Base-by-base conservation (phyloP, 1,140 invertebrate species). In the Achatina immaculata region DNA sequence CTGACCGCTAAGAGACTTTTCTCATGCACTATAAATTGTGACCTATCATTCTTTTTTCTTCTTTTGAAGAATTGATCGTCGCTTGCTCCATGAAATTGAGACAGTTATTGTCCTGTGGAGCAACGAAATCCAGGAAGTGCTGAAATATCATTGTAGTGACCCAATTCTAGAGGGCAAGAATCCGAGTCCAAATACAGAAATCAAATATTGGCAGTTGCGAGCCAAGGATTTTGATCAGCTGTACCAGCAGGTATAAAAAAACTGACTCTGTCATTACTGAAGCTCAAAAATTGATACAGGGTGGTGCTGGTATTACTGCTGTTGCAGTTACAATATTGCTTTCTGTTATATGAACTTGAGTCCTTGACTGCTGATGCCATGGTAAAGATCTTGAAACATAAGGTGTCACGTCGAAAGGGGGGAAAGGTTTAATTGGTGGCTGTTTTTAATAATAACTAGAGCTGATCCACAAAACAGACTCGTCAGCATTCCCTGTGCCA, bases 31-130 rank as follows among this genome's bases (percentile, higher is more conserved):
- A n/a, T n/a, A n/a, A n/a, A n/a, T n/a, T n/a, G n/a, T n/a, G n/a
- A n/a, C n/a, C n/a, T n/a, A n/a, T n/a, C n/a, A n/a, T n/a, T n/a
- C n/a, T n/a, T n/a, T n/a, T n/a, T n/a, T n/a, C 31, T 62, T 62
- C 28, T 31, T 4, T 34, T 1, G 0, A 58, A 79, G 76, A 38
- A 79, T 80, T 40, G 83, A 85, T 48, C 77, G 75, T 68, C 95
- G 96, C 87, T 90, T 98, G 58, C 96, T 98, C 90, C 97, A 96
- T 89, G 95, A 96, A 19, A 97, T 98, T 75, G 97, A 99, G 92
- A 95, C 96, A 24, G 95, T 98, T 9, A 94, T 98, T 68, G 98
- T 98, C 85, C 97, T 98, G 89, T 99, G 97, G 97, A 95, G 96
- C 31, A 94, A 95, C 82, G 95, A 98, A 90, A 96, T 98, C 73